Conservation (phyloP, 2,888 invertebrate genomes). For the Chironomus riparius region DNA sequence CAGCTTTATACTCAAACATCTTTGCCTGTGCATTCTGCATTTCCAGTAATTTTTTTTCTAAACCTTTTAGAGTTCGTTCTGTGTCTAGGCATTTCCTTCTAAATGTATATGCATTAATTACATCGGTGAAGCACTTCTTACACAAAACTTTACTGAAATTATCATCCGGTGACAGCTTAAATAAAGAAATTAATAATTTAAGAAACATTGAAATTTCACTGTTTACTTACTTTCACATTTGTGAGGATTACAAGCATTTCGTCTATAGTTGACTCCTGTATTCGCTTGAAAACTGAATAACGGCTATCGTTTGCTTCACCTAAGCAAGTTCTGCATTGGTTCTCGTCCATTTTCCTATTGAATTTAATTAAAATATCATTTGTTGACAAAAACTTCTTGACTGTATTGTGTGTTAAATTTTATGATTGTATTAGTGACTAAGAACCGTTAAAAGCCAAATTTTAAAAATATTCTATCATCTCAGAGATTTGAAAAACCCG, state of each 20-base stretch:
- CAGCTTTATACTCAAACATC: not conserved
- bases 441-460: not conserved
- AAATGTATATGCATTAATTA: not conserved
- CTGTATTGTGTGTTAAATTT: no score
- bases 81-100: slow-evolving; percentile 4
- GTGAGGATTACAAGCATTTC: not conserved
- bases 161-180: not conserved
- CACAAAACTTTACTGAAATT: slow-evolving; percentile 1
- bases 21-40: not conserved
- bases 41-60: not conserved
- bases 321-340: slow-evolving; percentile 7
- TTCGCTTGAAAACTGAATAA: not conserved
- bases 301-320: not conserved
- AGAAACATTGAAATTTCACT: not conserved
- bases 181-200: not conserved
- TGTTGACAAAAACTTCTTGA: no score
- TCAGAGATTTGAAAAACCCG: not conserved
- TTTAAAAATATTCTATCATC: no score
- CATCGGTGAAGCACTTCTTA: not conserved
- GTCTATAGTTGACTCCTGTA: not conserved
- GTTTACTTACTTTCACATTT: not conserved
- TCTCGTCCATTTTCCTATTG: not conserved
- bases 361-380: no score
- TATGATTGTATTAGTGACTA: no score
- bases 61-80: not conserved